Base-by-base conservation (phyloP, 2,888 invertebrate genomes). In the Oligia latruncula region DNA sequence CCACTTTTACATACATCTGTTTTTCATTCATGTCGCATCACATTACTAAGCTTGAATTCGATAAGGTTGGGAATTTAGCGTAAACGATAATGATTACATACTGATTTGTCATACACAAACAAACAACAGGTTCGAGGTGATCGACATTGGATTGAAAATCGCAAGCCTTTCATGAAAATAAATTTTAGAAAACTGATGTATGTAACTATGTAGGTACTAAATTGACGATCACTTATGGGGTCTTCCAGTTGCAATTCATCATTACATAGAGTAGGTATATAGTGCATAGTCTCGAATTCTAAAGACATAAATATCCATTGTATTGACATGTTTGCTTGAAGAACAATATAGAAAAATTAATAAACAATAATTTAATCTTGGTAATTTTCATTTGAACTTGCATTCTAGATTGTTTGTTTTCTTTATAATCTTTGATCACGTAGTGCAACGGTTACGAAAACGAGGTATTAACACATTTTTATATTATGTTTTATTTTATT, bases 351-450 rank as follows among this genome's bases (percentile, higher is more conserved):
- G 46, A 71, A 68, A 60, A 35, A 68, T 62, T 29, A 73, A 76
- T 62, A 70, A 84, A 74, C 66, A 73, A 75, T 55, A 6, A 74
- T 66, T 66, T 17, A 29, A 62, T 83, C 74, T 55, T 40, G 20
- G 40, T 68, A 23, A 79, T 75, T 84, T 79, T 64, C 80, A 74
- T 81, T 79, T 62, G 46, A 71, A 35, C 46, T 3, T 35, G 58
- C 29, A 74, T 76, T 86, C 64, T 80, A 77, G 85, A 77, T 68
- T 74, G 68, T 78, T 82, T 83, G 66, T 84, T 80, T 78, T 82
- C 62, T 74, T 71, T 60, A 49, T 40, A 65, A 20, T 35, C 49
- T n/a, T 64, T 71, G 65, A 64, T 73, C 82, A 80, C 77, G 77
- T 74, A 87, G 20, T 68, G 65, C 55, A n/a, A 73, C 6, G 23